Conservation (phyloP, 2,888 invertebrate genomes). For the Heliconius ismenius region DNA sequence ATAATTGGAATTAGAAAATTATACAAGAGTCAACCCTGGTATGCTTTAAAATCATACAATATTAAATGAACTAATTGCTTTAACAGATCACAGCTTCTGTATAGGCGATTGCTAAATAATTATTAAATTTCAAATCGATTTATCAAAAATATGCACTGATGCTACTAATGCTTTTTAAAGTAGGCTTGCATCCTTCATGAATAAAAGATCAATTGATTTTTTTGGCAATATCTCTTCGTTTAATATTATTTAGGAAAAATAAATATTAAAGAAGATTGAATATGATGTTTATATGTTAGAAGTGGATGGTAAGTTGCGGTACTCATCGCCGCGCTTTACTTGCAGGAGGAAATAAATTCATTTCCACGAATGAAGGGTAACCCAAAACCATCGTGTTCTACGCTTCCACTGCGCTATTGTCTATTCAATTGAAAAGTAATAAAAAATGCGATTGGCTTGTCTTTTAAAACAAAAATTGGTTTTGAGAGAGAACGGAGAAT, state of each 20-base stretch:
- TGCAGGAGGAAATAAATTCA: too few relatives aligned
- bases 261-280: too few relatives aligned
- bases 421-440: not conserved
- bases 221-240: too few relatives aligned
- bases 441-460: not conserved
- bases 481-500: not conserved
- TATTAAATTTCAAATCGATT: not conserved
- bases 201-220: too few relatives aligned
- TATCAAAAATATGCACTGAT: not conserved
- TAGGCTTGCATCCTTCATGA: not conserved
- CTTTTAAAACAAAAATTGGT: not conserved
- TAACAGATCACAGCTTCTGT: not conserved
- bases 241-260: too few relatives aligned
- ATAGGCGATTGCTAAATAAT: not conserved
- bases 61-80: conserved; percentile 15
- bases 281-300: too few relatives aligned
- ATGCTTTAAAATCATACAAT: not conserved
- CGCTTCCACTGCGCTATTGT: not conserved
- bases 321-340: too few relatives aligned
- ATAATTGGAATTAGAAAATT: not conserved
- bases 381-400: too few relatives aligned
- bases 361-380: too few relatives aligned
- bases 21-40: not conserved
- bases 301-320: too few relatives aligned
- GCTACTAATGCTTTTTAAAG: not conserved